Evolutionary conservation across 2,888 invertebrate species (phyloP), one percentile per base, ranked within the genome.

Genomic region (Polydrusus cervinus): DNA sequence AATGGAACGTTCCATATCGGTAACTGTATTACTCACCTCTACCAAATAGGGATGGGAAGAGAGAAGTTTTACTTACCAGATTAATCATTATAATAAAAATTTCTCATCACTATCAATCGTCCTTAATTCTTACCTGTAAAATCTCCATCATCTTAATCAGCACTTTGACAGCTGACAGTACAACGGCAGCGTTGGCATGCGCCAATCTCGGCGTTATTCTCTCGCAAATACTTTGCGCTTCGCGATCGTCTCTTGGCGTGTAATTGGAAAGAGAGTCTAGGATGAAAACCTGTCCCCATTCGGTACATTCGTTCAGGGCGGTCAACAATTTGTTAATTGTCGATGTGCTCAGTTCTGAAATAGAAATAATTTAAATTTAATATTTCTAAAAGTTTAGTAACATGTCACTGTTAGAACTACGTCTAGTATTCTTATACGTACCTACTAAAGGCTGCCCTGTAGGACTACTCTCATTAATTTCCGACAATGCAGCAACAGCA

Each of bases 231-330:
- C 97, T 98, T 88, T 99, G 99, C 1, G 99, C 99, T 87, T 99
- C 99, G 57, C 98, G 91, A 81, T 99, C 97, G 88, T 99, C 99
- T 81, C 97, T 93, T 0, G 99, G 99, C 60, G 94, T 94, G 88
- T 99, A 99, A 90, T 98, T 99, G 18, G 98, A 97, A 77, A 99
- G 89, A 0, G 98, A 97, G 88, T 99, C 99, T 81, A 99, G 89
- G 81, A 99, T 99, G 88, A 99, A 99, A 73, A 99, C 98, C 88
- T 99, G 98, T 0, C 97, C 97, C 97, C 97, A 97, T 87, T 99
- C 99, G 2, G 99, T 99, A 87, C 99, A 99, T 87, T 99, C 99
- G 87, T 99, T 99, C 60, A 99, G 90, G 8, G 99, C 99, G 0
- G 99, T 99, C 74, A 99, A 89, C 13, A 99, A 90, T 87, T 99